Conservation (phyloP, 2,797 vertebrate genomes). For the Ciconia nigra region DNA sequence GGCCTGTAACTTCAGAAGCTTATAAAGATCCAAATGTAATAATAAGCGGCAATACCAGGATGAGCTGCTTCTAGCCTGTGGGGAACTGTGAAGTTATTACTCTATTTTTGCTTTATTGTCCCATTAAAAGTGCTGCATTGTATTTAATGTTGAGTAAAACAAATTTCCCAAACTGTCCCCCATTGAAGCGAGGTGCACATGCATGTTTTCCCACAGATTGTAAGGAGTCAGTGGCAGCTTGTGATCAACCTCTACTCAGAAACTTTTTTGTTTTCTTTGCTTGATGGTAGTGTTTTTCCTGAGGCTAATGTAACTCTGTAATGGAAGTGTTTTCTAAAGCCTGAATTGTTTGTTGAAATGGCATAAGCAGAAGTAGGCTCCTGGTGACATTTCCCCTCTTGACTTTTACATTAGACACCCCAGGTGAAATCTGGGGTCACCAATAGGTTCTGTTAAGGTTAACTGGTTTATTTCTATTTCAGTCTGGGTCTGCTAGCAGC, state of each 20-base stretch:
- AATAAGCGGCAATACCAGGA: neutral
- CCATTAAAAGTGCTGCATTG: neutral
- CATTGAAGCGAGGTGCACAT: rapidly evolving
- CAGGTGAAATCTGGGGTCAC: neutral
- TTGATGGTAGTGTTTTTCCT: neutral
- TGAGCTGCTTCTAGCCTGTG: neutral
- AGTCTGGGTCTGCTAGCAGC: neutral
- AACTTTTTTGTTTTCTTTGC: neutral
- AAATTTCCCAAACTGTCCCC: neutral
- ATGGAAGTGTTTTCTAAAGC: neutral
- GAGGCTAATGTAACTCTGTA: neutral
- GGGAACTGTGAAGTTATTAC: neutral
- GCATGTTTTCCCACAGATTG: neutral
- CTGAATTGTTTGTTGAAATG: neutral
- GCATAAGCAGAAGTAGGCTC: neutral
- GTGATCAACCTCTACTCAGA: neutral
- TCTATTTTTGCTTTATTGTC: neutral
- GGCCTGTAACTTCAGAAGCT: neutral
- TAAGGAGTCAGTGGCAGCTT: neutral
- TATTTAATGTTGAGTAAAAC: neutral
- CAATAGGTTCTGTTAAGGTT: neutral
- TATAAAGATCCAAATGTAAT: neutral
- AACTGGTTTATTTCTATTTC: neutral
- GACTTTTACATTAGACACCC: neutral
- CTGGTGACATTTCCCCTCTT: neutral